These are phyloP conservation scores for Glaucidium brasilianum DNA, from an alignment of 2,113 vertebrate genomes.

Conservation along the genomic window DNA sequence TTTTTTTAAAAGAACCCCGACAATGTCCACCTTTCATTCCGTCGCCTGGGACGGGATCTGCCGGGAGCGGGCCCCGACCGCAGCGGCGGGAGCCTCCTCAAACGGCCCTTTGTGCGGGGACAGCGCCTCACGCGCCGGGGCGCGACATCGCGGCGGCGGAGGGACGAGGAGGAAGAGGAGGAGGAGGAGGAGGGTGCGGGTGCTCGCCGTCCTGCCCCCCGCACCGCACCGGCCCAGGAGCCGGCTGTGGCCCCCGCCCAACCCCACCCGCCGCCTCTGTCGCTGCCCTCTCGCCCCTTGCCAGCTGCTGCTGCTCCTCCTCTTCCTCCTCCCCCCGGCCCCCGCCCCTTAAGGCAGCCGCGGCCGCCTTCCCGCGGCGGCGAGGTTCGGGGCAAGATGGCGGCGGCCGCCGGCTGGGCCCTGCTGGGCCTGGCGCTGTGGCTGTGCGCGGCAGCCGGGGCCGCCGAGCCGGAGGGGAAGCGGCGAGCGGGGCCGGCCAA, in stretches of 20 bases:
- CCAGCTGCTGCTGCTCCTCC: neutral
- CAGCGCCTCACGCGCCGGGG: neutral
- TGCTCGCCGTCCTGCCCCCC: fast-evolving
- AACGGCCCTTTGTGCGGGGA: neutral
- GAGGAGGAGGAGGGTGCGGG: neutral
- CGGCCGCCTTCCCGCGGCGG: neutral
- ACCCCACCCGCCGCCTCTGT: too few relatives aligned
- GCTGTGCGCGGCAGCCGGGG: conserved; percentile 33
- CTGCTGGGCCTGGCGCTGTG: conserved; percentile 15
- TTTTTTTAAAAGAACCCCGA: too few relatives aligned
- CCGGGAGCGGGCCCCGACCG: neutral
- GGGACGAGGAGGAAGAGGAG: too few relatives aligned
- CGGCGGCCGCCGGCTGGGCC: neutral
- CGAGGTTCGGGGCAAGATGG: conserved; percentile 52
- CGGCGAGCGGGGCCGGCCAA: conserved; percentile 32
- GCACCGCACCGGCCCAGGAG: neutral
- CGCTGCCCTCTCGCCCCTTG: neutral
- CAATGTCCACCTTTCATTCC: neutral
- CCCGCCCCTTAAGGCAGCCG: neutral
- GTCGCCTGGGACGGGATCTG: fast-evolving
- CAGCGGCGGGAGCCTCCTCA: neutral
- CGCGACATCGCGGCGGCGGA: neutral
- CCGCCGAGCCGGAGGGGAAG: neutral
- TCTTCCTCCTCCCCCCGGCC: neutral
- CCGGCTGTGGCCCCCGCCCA: fast-evolving